Evolutionary conservation across 2,797 vertebrate genomes (phyloP), one percentile per base, ranked within the genome.

Genomic region (Molossus alvarezi): DNA sequence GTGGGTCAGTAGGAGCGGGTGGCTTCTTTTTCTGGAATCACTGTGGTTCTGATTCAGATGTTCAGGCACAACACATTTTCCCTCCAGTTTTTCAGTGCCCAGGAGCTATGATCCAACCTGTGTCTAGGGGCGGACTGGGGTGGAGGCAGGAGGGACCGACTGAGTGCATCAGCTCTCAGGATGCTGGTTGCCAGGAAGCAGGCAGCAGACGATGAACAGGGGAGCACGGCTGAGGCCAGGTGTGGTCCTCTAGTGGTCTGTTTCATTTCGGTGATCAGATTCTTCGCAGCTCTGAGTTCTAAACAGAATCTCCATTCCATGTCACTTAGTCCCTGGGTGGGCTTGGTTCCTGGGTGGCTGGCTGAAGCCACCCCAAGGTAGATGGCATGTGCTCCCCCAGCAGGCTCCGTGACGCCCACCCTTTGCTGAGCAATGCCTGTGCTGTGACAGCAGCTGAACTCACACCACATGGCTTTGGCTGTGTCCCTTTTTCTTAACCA

Each of bases 331-430:
- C 62, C 33, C 27, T 45, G 12, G 7, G 29, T 55, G n/a, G 18
- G 21, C 27, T 8, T 82, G 80, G 45, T 23, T 75, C 41, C n/a
- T 69, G 45, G 6, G n/a, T 9, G 1, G 9, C 2, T 12, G 62
- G 27, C 14, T 3, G 0, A 79, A 83, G 8, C 41, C 37, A 33
- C 45, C 33, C 84, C 27, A 17, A 33, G 18, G 41, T 17, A 11
- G 23, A 72, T 3, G 29, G 29, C 8, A 1, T 0, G 6, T 41
- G 12, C 14, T 60, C 33, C 7, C 17, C 6, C 4, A 41, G 17
- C 41, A 79, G 80, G 15, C 57, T 33, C 41, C 0, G 0, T 2
- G 15, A 18, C 0, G 13, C 4, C 33, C 60, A 18, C 21, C 53
- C 11, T 55, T 45, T 73, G 17, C 55, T 13, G 64, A 15, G 37